phyloP scores from a whole-genome alignment of 30 jellyfish, hydroid and myxozoan genomes.

The Hydra vulgaris region DNA sequence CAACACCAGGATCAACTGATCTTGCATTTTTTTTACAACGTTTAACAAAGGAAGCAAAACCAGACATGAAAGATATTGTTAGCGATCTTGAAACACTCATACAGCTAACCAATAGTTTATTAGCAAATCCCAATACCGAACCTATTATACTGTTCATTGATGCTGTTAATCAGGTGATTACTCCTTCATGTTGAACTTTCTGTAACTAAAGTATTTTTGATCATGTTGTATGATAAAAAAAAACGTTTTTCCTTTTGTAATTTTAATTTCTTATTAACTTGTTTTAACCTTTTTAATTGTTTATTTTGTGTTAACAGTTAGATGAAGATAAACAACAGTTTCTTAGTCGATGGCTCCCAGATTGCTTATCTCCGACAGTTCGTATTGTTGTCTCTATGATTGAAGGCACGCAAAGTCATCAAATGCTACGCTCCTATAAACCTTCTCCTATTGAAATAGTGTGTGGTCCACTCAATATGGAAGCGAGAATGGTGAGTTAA shows the following conservation, averaged over 20 bases:
- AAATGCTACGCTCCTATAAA: conserved; percentile 66
- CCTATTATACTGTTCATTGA: conserved; percentile 79
- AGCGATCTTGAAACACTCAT: conserved; percentile 82
- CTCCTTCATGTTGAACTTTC: too few relatives aligned
- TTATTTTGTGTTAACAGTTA: too few relatives aligned
- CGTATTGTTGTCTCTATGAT: conserved; percentile 86
- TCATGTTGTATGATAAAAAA: background rate
- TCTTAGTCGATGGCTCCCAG: conserved; percentile 95
- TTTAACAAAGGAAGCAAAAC: conserved; percentile 72
- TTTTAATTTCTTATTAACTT: background rate
- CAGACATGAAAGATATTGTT: conserved; percentile 91
- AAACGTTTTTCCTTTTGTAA: too few relatives aligned
- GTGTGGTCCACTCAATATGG: conserved; percentile 82
- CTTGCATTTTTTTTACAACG: conserved; percentile 96
- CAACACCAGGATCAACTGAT: conserved; percentile 99
- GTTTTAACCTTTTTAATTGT: background rate
- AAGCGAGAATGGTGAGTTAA: conserved; percentile 52
- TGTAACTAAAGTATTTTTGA: too few relatives aligned
- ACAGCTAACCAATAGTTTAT: conserved; percentile 80
- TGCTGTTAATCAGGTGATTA: conserved; percentile 95
- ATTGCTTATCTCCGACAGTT: conserved; percentile 61
- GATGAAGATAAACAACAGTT: conserved; percentile 95
- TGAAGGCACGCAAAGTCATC: conserved; percentile 96
- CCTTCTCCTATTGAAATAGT: conserved; percentile 78
- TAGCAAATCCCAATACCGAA: conserved; percentile 88